phyloP scores from a whole-genome alignment of 2,888 invertebrate species.

The Harmothoe impar region DNA sequence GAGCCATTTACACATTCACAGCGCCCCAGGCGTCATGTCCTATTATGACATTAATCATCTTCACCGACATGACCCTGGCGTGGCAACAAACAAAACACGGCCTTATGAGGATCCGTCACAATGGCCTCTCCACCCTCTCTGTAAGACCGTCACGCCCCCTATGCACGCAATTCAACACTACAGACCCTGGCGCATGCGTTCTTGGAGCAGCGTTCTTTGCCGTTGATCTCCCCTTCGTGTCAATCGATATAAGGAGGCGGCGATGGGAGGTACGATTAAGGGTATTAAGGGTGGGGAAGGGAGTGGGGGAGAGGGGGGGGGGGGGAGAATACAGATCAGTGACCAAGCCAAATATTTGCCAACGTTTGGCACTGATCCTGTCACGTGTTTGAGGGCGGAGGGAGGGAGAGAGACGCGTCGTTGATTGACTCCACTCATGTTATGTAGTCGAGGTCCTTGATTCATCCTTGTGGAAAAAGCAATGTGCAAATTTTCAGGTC shows the following conservation, averaged over 20 bases:
- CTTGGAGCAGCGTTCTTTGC: background rate
- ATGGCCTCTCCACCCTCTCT: background rate
- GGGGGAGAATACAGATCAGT: background rate
- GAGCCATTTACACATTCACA: background rate
- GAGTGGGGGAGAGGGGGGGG: background rate
- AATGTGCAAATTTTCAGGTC: no score
- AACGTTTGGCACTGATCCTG: conserved; percentile 39
- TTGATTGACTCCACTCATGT: conserved; percentile 39
- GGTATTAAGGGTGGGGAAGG: background rate
- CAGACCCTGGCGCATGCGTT: conserved; percentile 34
- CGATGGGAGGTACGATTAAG: background rate
- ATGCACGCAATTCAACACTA: conserved; percentile 31
- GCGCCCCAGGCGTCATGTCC: no score
- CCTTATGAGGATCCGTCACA: background rate
- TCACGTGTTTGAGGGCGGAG: background rate
- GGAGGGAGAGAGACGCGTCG: background rate
- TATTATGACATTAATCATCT: conserved; percentile 32
- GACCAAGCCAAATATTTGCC: conserved; percentile 48
- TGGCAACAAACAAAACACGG: conserved; percentile 37
- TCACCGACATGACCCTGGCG: background rate
- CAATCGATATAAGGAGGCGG: conserved; percentile 4
- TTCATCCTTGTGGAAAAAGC: no score
- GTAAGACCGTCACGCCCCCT: conserved; percentile 41
- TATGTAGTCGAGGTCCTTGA: background rate
- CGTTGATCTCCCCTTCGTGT: background rate